A percentile compares a stretch with the other conserved stretches of the same genome.
Conservation (phyloP, 2,888 invertebrate genomes). For the Euplagia quadripunctaria region DNA sequence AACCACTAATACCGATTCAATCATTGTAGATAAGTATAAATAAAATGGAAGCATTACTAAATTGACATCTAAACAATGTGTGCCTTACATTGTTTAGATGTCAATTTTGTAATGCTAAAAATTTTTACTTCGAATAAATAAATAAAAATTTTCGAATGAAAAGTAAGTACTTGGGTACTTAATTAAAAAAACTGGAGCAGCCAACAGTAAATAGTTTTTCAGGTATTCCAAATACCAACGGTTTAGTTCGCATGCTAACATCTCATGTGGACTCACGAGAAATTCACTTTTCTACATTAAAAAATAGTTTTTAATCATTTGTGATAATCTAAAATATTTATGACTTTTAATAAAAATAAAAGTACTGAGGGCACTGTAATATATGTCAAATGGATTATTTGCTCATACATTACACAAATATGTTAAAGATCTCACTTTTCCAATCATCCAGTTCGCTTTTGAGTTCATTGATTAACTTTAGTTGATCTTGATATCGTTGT, state of each 20-base stretch:
- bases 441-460: conserved; percentile 74
- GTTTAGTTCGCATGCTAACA: background rate
- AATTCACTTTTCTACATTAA: background rate
- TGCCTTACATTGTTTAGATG: too few species aligned
- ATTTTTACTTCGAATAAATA: too few species aligned
- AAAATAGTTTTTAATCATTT: background rate
- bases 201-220: too few species aligned
- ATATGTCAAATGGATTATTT: background rate
- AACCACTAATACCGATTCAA: too few species aligned
- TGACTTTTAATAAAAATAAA: background rate
- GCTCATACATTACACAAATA: background rate
- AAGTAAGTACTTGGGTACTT: too few species aligned
- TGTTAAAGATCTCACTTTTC: conserved; percentile 65
- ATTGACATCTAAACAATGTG: too few species aligned
- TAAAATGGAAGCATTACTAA: too few species aligned
- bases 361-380: background rate
- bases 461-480: conserved; percentile 71
- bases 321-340: background rate
- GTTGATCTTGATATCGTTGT: conserved; percentile 68
- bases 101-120: too few species aligned
- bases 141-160: too few species aligned
- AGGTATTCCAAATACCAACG: background rate
- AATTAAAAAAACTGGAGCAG: too few species aligned
- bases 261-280: too few species aligned
- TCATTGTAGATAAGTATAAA: too few species aligned